These are phyloP conservation scores for Harmothoe impar DNA, from an alignment of 2,888 invertebrate genomes.

Conservation along the genomic window DNA sequence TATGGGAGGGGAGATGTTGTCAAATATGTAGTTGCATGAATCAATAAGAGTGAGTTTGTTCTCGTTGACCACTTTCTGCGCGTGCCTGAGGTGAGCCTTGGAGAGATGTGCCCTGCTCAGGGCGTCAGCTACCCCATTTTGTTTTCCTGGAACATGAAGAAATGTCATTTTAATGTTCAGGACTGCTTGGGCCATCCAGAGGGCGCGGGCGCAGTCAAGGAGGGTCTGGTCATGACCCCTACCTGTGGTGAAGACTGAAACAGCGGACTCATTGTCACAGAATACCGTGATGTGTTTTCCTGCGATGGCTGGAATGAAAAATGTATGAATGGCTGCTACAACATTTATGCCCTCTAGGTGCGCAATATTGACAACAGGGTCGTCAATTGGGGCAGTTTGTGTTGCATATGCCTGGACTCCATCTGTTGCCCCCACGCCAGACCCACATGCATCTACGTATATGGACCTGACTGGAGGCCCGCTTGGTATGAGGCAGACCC, in stretches of 20 bases:
- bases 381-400: too few relatives aligned
- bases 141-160: neutral
- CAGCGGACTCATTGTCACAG: neutral
- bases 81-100: neutral
- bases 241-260: neutral
- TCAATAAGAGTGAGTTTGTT: neutral
- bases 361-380: too few relatives aligned
- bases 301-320: neutral
- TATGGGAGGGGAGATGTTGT: neutral
- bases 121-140: neutral
- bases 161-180: neutral
- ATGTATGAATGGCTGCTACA: neutral
- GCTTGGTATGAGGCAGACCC: neutral
- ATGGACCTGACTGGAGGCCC: neutral
- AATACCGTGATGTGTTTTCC: neutral
- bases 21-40: neutral
- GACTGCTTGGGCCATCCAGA: neutral
- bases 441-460: neutral
- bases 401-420: neutral
- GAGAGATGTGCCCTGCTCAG: neutral
- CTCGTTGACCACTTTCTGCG: neutral
- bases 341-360: neutral
- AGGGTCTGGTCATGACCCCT: neutral
- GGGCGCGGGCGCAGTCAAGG: neutral
- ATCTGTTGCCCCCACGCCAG: neutral